These are phyloP conservation scores for Heliconius congener DNA, from an alignment of 1,140 invertebrate genomes.

Conservation along the genomic window DNA sequence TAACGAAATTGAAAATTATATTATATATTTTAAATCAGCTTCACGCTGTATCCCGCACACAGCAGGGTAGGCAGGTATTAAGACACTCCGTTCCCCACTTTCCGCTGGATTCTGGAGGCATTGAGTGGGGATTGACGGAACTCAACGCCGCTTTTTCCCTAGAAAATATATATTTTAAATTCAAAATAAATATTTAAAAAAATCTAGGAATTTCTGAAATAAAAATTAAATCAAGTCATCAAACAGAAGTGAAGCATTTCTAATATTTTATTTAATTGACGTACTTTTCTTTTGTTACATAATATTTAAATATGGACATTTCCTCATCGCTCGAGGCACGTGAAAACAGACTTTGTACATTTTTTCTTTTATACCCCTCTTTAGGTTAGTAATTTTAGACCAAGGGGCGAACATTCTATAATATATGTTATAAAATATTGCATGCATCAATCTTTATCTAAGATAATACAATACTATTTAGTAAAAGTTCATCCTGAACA, in stretches of 20 bases:
- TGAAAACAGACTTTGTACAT: not conserved
- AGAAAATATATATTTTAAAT: no score
- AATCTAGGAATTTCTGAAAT: not conserved
- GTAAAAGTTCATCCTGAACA: no score
- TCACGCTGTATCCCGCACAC: no score
- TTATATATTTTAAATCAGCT: no score
- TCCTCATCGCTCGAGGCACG: not conserved
- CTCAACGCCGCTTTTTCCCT: no score
- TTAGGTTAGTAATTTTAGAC: not conserved
- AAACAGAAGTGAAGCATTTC: not conserved
- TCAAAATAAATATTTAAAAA: no score
- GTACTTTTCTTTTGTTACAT: conserved; percentile 8
- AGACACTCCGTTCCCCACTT: no score
- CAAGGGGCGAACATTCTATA: not conserved
- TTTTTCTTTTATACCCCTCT: not conserved
- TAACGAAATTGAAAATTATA: no score
- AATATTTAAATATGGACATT: conserved; percentile 12
- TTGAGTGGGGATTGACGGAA: no score
- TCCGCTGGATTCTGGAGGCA: no score
- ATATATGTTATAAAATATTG: not conserved
- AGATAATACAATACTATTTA: no score
- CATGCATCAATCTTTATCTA: not conserved
- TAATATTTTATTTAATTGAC: conserved; percentile 1
- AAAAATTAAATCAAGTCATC: not conserved
- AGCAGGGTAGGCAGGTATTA: no score